Conservation (phyloP, 1,140 invertebrate genomes). For the Sipha flava region DNA sequence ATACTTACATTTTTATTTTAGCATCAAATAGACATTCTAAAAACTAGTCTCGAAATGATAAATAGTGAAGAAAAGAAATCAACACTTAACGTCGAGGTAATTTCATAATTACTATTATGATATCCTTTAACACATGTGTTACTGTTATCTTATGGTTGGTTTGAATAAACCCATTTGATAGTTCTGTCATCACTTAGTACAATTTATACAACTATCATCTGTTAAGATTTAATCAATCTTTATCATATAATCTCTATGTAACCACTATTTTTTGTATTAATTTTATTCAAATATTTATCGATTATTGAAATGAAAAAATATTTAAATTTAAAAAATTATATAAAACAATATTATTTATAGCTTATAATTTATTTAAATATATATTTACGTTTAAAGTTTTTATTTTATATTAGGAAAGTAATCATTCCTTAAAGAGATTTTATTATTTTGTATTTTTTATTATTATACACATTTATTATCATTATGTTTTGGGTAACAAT, state of each 20-base stretch:
- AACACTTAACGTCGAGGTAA: neutral
- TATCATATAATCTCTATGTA: neutral
- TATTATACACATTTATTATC: neutral
- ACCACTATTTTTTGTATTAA: neutral
- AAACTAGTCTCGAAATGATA: slow-evolving; percentile 18
- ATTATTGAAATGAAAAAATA: neutral
- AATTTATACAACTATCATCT: neutral
- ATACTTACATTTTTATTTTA: neutral
- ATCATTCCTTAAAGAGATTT: neutral
- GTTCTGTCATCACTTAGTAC: neutral
- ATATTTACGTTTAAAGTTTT: neutral
- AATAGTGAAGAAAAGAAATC: slow-evolving; percentile 3
- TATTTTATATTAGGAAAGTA: neutral
- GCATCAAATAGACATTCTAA: slow-evolving; percentile 29
- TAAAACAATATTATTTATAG: neutral
- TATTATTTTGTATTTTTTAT: slow-evolving; percentile 4
- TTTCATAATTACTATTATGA: slow-evolving; percentile 5
- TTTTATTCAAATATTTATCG: neutral
- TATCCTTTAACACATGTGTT: neutral
- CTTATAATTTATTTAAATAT: slow-evolving; percentile 4
- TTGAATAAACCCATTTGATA: neutral
- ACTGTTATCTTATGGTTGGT: neutral
- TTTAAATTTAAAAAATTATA: neutral
- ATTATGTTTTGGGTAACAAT: no score
- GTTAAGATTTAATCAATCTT: neutral